Evolutionary conservation across 2,797 vertebrate genomes (phyloP), one percentile per base, ranked within the genome.

Genomic region (Fistularia tabacaria): DNA sequence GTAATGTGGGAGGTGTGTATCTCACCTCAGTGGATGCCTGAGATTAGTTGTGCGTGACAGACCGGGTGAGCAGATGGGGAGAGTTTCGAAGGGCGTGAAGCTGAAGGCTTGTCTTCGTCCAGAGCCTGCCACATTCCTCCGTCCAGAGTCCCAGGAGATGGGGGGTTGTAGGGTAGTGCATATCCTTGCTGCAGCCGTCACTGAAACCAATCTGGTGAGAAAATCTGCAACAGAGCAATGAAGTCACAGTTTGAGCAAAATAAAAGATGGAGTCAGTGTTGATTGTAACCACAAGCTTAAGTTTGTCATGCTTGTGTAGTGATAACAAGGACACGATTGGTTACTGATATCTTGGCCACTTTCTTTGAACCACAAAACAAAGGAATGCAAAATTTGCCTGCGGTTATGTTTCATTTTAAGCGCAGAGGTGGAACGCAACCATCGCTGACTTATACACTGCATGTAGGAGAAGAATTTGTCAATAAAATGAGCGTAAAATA

Each of bases 131-230:
- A 74, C 81, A 87, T 87, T 88, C 84, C 79, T 82, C 64, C 69
- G 82, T 71, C 71, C 51, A 9, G 53, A 64, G 73, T 85, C 85
- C 78, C 82, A 69, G 38, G 74, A 79, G 85, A 83, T 52, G 59
- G 46, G 66, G 53, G 51, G 72, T 7, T 7, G 68, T 0, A 37
- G 69, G 55, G 49, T 61, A 67, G 82, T 79, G 73, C 49, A 66
- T 75, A 74, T 80, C 77, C 81, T 87, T 81, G 81, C 84, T 77
- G 12, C 72, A 82, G 77, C 71, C 60, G 58, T 81, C 78, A 79
- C 56, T 75, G 75, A 55, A 3, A 59, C 66, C 51, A 81, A 75
- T 76, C 75, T 82, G 76, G 73, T 84, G 83, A 81, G 84, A 83
- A 87, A 84, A 74, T 77, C 62, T 79, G 66, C 46, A 56, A 57